Conservation (phyloP, 2,888 invertebrate genomes). For the Pyrrhosoma nymphula region DNA sequence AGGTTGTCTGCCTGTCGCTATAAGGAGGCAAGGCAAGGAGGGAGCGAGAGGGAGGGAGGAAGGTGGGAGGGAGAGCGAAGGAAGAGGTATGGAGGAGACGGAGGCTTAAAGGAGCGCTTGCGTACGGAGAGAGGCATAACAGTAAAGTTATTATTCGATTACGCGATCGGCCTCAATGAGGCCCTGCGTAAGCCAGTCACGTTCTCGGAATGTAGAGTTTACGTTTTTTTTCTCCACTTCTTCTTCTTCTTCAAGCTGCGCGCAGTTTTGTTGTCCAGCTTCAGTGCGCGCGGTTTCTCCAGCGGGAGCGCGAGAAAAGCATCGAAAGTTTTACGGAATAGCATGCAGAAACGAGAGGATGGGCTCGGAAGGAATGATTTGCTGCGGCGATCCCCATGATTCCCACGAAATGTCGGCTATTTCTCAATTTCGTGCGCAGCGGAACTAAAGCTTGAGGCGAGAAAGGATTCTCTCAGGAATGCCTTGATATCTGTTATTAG, state of each 20-base stretch:
- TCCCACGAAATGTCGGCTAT: background rate
- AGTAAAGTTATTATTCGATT: constrained; percentile 60
- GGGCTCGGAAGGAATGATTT: background rate
- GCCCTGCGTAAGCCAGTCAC: constrained; percentile 48
- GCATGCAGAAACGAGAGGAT: background rate
- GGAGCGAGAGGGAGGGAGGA: background rate
- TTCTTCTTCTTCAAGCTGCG: background rate
- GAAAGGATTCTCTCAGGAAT: background rate
- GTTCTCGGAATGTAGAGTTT: constrained; percentile 8
- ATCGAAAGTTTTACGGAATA: background rate
- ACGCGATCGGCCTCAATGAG: constrained; percentile 49
- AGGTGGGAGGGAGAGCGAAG: too few species aligned
- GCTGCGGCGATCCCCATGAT: background rate
- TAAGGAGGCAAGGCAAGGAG: background rate
- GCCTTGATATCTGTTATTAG: background rate
- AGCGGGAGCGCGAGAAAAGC: background rate
- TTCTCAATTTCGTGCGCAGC: background rate
- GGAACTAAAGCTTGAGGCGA: background rate
- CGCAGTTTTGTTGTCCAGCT: background rate
- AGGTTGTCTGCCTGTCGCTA: constrained; percentile 45
- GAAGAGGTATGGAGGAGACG: too few species aligned
- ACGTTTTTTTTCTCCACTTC: background rate
- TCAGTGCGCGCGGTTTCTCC: background rate
- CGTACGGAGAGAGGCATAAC: constrained; percentile 16
- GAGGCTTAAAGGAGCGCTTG: background rate